These are phyloP conservation scores for Achroia grisella DNA, from an alignment of 1,140 invertebrate species.

Conservation along the genomic window DNA sequence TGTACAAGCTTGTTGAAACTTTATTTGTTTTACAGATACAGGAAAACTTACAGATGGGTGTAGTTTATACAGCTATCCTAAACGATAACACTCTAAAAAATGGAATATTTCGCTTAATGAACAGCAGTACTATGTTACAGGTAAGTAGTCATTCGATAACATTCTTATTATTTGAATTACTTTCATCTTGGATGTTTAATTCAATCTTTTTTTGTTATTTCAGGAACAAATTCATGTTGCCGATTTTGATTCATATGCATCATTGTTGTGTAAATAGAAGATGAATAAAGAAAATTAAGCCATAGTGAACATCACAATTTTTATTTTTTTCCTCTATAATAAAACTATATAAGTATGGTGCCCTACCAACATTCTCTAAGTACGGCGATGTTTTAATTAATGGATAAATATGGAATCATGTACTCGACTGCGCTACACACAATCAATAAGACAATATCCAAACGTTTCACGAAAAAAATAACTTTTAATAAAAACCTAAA, in stretches of 20 bases:
- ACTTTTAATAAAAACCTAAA: no score
- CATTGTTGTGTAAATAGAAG: constrained; percentile 26
- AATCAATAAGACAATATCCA: no score
- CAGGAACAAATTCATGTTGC: constrained; percentile 70
- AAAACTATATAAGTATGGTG: no score
- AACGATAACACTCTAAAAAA: constrained; percentile 78
- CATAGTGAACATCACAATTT: no score
- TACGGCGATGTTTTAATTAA: no score
- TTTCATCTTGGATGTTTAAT: neutral
- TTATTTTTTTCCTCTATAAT: no score
- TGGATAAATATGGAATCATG: no score
- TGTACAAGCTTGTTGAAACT: neutral
- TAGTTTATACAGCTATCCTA: constrained; percentile 81
- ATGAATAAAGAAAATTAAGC: constrained; percentile 8
- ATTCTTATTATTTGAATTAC: neutral
- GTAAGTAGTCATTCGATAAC: constrained; percentile 21
- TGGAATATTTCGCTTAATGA: constrained; percentile 82
- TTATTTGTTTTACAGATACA: constrained; percentile 39
- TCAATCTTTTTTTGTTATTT: constrained; percentile 31
- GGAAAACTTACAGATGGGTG: constrained; percentile 72
- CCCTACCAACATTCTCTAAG: no score
- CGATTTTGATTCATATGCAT: constrained; percentile 54
- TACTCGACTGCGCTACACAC: no score
- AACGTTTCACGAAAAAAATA: no score
- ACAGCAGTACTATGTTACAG: constrained; percentile 81